These are phyloP conservation scores for Drosophila pseudoananassae DNA, from an alignment of 1,140 invertebrate genomes.

Conservation along the genomic window DNA sequence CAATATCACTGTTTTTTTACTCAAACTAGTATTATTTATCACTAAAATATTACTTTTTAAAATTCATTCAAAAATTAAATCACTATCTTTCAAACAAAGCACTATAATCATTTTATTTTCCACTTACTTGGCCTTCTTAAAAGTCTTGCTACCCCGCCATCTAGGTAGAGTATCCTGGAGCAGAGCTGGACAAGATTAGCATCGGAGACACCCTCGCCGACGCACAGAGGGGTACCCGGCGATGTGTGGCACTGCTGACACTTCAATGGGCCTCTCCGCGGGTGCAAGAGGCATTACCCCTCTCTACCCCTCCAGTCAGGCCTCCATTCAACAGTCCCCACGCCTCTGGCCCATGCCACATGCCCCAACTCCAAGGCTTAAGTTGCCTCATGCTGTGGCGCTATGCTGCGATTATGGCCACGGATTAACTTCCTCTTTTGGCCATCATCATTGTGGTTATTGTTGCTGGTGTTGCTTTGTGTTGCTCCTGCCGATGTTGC, in stretches of 20 bases:
- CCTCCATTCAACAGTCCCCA: background rate
- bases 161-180: conserved; percentile 1
- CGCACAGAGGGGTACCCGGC: conserved; percentile 26
- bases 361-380: conserved; percentile 11
- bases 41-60: too few relatives aligned
- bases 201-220: conserved; percentile 45
- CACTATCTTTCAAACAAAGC: too few relatives aligned
- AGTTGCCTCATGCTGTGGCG: conserved; percentile 79
- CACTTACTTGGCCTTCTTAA: background rate
- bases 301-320: too few relatives aligned
- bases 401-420: conserved; percentile 77
- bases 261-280: conserved; percentile 65
- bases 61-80: too few relatives aligned
- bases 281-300: background rate
- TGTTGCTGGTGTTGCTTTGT: conserved; percentile 25
- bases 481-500: conserved; percentile 24
- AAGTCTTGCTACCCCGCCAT: background rate
- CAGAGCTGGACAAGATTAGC: conserved; percentile 47
- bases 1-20: too few relatives aligned
- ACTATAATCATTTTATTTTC: background rate
- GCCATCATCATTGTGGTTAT: conserved; percentile 41
- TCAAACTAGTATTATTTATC: too few relatives aligned
- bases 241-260: conserved; percentile 69
- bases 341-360: conserved; percentile 7
- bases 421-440: conserved; percentile 77